Percentiles rank a stretch among this genome's conserved stretches.
Conservation (phyloP, 1,140 invertebrate species). For the Lepidurus apus region DNA sequence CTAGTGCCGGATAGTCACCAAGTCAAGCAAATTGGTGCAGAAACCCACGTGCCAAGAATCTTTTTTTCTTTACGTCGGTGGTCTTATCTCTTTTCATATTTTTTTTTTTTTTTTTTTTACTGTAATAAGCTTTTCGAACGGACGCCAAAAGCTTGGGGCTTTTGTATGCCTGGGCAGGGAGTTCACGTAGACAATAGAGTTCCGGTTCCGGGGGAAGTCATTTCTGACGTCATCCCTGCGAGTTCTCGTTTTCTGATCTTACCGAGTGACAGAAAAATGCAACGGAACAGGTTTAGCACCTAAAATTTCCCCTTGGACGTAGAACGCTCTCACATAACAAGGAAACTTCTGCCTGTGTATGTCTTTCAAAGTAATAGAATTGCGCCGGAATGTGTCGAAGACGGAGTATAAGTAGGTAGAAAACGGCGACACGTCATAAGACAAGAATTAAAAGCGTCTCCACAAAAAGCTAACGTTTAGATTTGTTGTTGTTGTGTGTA, state of each 20-base stretch:
- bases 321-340: background rate
- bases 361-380: no score
- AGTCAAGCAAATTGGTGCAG: background rate
- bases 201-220: conserved; percentile 12
- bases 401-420: no score
- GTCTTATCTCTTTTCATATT: background rate
- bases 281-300: background rate
- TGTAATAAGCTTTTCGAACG: background rate
- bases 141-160: background rate
- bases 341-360: background rate
- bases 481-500: background rate
- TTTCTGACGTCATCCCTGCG: background rate
- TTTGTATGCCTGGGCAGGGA: background rate
- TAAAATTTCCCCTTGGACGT: background rate
- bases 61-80: background rate
- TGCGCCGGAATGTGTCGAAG: no score
- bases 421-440: background rate
- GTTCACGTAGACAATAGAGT: background rate
- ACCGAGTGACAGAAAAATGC: background rate
- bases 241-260: background rate
- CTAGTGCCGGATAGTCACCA: background rate
- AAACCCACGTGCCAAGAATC: background rate
- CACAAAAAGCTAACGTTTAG: conserved; percentile 3
- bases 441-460: background rate
- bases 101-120: background rate